These are phyloP conservation scores for Orestias chungarensis DNA, from an alignment of 2,797 vertebrate species.

Conservation along the genomic window DNA sequence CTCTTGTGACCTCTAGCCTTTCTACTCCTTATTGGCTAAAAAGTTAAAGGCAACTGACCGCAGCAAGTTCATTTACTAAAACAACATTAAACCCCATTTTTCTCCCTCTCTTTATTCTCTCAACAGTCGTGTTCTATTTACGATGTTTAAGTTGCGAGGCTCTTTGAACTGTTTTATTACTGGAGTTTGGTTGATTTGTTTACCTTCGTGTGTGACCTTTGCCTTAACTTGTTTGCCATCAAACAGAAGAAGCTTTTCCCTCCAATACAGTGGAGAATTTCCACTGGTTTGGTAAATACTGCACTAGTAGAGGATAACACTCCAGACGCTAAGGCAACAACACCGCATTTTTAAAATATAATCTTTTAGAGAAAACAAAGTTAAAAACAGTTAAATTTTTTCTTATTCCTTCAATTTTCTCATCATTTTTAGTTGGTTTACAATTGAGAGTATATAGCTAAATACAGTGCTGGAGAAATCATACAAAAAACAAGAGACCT, in stretches of 20 bases:
- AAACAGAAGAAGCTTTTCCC: slow-evolving; percentile 13
- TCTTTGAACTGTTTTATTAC: slow-evolving; percentile 46
- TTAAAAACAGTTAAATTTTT: neutral
- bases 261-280: slow-evolving; percentile 6
- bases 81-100: neutral
- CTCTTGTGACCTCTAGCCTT: slow-evolving; percentile 29
- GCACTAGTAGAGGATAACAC: slow-evolving; percentile 14
- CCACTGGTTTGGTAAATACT: slow-evolving; percentile 35
- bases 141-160: neutral
- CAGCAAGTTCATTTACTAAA: neutral
- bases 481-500: too few relatives aligned
- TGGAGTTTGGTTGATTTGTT: slow-evolving; percentile 32
- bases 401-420: neutral
- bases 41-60: neutral
- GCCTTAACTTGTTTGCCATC: slow-evolving; percentile 22
- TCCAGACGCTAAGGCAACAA: neutral
- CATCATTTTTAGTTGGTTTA: neutral
- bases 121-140: neutral
- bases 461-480: neutral
- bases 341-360: neutral
- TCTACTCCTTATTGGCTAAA: neutral
- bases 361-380: neutral
- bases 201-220: slow-evolving; percentile 7
- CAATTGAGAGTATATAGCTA: neutral
- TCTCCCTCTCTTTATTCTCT: neutral